A percentile compares a stretch with the other conserved stretches of the same genome.
Conservation (phyloP, 2,888 invertebrate species). For the Tolmerus cingulatus region DNA sequence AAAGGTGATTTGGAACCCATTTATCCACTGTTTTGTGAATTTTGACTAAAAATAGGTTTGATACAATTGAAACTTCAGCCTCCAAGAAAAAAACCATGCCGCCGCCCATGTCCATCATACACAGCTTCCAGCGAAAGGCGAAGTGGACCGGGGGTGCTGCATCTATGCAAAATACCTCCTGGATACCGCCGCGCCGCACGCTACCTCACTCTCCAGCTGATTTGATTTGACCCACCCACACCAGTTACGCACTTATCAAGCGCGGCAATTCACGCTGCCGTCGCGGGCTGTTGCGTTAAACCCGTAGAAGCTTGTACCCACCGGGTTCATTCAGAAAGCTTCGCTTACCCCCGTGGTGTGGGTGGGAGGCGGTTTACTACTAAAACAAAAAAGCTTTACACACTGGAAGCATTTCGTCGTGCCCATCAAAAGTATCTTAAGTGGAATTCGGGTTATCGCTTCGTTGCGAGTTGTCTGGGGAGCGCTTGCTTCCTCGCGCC, state of each 20-base stretch:
- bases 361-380: background rate
- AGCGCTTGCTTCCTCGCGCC: background rate
- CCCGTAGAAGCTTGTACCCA: background rate
- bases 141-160: background rate
- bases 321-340: constrained; percentile 7
- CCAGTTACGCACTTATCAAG: background rate
- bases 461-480: background rate
- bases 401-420: background rate
- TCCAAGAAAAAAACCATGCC: background rate
- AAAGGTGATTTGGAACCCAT: too few species aligned
- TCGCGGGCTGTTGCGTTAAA: constrained; percentile 5
- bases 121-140: background rate
- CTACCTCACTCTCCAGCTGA: background rate
- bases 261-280: background rate
- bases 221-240: background rate
- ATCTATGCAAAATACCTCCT: background rate
- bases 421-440: background rate
- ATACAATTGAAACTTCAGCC: background rate
- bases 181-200: background rate
- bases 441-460: background rate
- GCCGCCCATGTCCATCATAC: background rate
- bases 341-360: background rate
- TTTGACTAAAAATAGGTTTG: background rate
- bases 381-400: background rate
- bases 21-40: too few species aligned